These are phyloP conservation scores for Drosophila cracens DNA, from an alignment of 2,888 invertebrate genomes.

Conservation along the genomic window DNA sequence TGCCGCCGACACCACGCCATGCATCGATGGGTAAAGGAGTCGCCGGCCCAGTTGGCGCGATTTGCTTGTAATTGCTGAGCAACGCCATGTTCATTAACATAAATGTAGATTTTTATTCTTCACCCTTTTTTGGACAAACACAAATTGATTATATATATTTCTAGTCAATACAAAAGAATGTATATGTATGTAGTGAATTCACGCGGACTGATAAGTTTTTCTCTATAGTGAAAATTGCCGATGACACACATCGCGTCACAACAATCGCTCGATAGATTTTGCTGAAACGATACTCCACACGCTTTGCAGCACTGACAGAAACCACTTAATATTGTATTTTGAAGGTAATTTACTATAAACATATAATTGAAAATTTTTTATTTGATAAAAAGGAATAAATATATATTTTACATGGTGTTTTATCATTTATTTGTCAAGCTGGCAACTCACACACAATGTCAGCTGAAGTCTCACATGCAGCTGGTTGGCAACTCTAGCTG, in stretches of 20 bases:
- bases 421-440: neutral
- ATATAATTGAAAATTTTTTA: neutral
- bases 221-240: slow-evolving; percentile 50
- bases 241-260: slow-evolving; percentile 49
- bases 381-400: neutral
- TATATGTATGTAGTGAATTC: slow-evolving; percentile 42
- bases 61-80: slow-evolving; percentile 93
- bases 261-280: slow-evolving; percentile 35
- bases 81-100: slow-evolving; percentile 88
- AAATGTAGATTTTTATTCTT: slow-evolving; percentile 21
- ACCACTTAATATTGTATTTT: neutral
- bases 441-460: neutral
- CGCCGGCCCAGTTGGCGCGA: slow-evolving; percentile 86
- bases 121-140: slow-evolving; percentile 8
- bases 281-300: neutral
- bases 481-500: slow-evolving; percentile 25
- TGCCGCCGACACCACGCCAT: slow-evolving; percentile 72
- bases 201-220: slow-evolving; percentile 69
- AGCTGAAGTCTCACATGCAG: neutral
- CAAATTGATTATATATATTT: slow-evolving; percentile 28
- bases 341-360: neutral
- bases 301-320: slow-evolving; percentile 29
- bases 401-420: neutral
- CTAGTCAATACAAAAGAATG: slow-evolving; percentile 50
- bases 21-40: slow-evolving; percentile 70